phyloP scores from a whole-genome alignment of 2,113 vertebrate genomes.

The Gobius niger region DNA sequence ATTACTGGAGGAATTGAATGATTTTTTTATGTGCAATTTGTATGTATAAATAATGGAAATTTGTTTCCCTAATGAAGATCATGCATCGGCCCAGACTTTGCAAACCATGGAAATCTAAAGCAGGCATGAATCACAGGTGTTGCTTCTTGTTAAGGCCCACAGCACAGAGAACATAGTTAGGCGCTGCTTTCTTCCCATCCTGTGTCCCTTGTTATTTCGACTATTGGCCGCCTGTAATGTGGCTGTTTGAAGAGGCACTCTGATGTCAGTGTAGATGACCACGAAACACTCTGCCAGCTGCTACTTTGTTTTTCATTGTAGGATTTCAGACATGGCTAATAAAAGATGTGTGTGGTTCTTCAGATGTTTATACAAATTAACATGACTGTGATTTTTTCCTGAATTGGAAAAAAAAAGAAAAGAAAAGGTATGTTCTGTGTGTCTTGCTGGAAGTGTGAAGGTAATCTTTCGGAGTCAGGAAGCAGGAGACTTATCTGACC shows the following conservation, averaged over 20 bases:
- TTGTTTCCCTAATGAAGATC: conserved; percentile 22
- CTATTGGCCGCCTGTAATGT: conserved; percentile 44
- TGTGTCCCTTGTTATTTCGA: conserved; percentile 37
- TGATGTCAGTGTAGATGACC: conserved; percentile 42
- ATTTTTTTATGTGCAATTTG: too few relatives aligned
- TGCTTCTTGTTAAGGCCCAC: conserved; percentile 35
- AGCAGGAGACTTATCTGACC: conserved; percentile 6
- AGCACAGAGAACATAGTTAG: conserved; percentile 35
- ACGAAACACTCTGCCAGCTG: conserved; percentile 50
- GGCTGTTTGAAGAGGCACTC: conserved; percentile 45
- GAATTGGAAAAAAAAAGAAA: not conserved
- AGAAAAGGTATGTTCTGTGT: not conserved
- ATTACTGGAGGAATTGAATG: too few relatives aligned
- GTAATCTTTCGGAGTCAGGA: conserved; percentile 10
- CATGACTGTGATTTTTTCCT: not conserved
- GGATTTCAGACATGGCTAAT: conserved; percentile 17
- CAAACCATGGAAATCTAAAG: conserved; percentile 34
- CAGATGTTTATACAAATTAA: conserved; percentile 5
- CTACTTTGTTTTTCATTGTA: conserved; percentile 26
- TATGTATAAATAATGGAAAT: conserved; percentile 5
- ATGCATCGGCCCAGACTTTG: conserved; percentile 25
- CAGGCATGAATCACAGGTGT: conserved; percentile 46
- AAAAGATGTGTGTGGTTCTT: not conserved
- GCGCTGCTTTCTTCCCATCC: conserved; percentile 52
- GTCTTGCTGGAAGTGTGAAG: conserved; percentile 15